A percentile compares a stretch with the other conserved stretches of the same genome.
Conservation (phyloP, 2,797 vertebrate species). For the Hozukius guyotensis region DNA sequence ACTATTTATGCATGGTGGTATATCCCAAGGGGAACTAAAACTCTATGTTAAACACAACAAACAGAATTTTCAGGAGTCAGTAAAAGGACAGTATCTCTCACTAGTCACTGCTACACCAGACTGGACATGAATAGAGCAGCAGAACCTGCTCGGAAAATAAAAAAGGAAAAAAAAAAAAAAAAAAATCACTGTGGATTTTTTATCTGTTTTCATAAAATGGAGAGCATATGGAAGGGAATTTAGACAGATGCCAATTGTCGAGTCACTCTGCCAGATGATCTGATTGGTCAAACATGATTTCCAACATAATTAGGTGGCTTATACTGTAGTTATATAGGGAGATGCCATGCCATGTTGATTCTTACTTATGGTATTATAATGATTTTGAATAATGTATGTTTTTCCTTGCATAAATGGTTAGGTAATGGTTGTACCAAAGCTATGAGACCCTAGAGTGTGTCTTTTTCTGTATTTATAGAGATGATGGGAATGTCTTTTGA, state of each 20-base stretch:
- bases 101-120: neutral
- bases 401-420: neutral
- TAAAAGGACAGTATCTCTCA: neutral
- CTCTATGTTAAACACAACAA: constrained; percentile 11
- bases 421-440: neutral
- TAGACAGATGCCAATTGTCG: neutral
- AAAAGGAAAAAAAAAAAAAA: neutral
- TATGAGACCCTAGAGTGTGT: neutral
- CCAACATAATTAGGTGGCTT: constrained; percentile 14
- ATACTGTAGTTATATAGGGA: neutral
- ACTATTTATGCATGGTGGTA: neutral
- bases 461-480: neutral
- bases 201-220: neutral
- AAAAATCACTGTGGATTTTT: neutral
- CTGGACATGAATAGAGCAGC: neutral
- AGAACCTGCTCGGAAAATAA: neutral
- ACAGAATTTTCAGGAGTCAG: neutral
- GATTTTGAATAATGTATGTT: neutral
- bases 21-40: constrained; percentile 1
- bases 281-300: constrained; percentile 10
- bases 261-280: constrained; percentile 7
- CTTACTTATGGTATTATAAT: neutral
- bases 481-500: neutral
- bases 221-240: neutral
- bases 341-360: neutral